phyloP scores from a whole-genome alignment of 2,113 vertebrate genomes.

The Chlamydotis undulata region DNA sequence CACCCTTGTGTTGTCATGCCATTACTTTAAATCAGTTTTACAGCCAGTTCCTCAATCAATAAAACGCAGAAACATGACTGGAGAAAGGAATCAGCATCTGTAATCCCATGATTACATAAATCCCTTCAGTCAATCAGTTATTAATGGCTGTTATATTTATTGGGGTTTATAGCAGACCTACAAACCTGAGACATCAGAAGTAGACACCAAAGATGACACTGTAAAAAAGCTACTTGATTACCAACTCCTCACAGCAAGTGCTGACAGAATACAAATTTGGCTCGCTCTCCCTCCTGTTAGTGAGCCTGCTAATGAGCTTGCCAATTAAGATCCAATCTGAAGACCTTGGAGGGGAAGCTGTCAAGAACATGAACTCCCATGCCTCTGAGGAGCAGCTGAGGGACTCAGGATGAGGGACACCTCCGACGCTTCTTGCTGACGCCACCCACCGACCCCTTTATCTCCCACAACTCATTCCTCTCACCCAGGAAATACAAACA shows the following conservation, averaged over 20 bases:
- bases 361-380: conserved; percentile 43
- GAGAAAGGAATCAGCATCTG: conserved; percentile 45
- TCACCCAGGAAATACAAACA: conserved; percentile 16
- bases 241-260: conserved; percentile 4
- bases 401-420: not conserved
- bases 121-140: conserved; percentile 53
- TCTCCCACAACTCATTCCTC: not conserved
- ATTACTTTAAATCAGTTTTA: conserved; percentile 58
- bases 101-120: conserved; percentile 61
- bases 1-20: not conserved
- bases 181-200: conserved; percentile 43
- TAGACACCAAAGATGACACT: not conserved
- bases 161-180: conserved; percentile 59
- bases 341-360: conserved; percentile 45
- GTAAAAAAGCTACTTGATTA: conserved; percentile 44
- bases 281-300: not conserved
- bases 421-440: not conserved
- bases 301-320: conserved; percentile 30
- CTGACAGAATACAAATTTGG: conserved; percentile 60
- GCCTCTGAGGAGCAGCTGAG: not conserved
- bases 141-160: conserved; percentile 58
- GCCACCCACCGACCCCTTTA: not conserved
- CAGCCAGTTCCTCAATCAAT: conserved; percentile 44
- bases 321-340: conserved; percentile 55
- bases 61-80: conserved; percentile 42